A percentile compares a stretch with the other conserved stretches of the same genome.
Conservation (phyloP, 2,888 invertebrate species). For the Ormyrus pomaceus region DNA sequence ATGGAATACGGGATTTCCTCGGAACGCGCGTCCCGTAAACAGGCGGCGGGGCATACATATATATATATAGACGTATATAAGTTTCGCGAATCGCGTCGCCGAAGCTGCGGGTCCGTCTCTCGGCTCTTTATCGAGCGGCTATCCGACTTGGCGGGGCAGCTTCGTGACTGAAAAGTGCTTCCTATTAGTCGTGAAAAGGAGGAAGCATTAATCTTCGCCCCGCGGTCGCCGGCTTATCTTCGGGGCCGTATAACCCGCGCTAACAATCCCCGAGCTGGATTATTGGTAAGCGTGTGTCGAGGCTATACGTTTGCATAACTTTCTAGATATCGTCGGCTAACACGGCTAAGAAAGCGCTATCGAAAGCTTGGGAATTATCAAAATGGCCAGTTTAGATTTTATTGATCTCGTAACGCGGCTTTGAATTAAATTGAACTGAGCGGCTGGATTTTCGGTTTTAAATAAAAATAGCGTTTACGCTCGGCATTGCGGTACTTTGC, state of each 20-base stretch:
- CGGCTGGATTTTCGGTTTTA: too few species aligned
- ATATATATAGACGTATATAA: neutral
- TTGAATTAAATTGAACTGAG: too few species aligned
- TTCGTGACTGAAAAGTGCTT: conserved; percentile 57
- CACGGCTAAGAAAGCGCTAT: too few species aligned
- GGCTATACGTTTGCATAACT: neutral
- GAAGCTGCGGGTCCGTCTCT: neutral
- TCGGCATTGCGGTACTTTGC: too few species aligned
- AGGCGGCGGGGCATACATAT: too few species aligned
- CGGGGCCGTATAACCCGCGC: neutral
- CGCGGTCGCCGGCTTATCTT: conserved; percentile 41
- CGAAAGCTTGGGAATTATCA: too few species aligned
- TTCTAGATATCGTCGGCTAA: neutral
- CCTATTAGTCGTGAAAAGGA: conserved; percentile 52
- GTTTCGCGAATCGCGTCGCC: neutral
- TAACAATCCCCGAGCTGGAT: conserved; percentile 48
- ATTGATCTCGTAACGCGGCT: too few species aligned
- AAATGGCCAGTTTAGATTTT: too few species aligned
- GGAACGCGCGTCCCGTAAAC: too few species aligned
- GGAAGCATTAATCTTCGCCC: conserved; percentile 51
- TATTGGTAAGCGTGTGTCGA: conserved; percentile 23
- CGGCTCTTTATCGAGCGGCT: neutral
- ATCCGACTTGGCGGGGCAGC: neutral
- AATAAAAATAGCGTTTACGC: too few species aligned
- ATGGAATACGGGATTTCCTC: too few species aligned